Conservation (phyloP, 1,140 invertebrate genomes). For the Drosophila gunungcola region DNA sequence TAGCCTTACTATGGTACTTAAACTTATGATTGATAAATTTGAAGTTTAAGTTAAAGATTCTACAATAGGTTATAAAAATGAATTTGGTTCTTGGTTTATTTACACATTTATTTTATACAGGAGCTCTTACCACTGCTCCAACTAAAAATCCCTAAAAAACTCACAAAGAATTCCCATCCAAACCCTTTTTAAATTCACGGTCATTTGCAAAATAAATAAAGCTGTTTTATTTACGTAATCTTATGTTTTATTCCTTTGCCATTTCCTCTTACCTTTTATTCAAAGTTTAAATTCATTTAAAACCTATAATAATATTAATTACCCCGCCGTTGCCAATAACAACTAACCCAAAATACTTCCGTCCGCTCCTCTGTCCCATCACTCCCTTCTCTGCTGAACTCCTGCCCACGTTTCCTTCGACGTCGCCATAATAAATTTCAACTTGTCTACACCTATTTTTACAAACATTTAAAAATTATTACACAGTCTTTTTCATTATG, state of each 20-base stretch:
- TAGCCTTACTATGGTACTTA: no score
- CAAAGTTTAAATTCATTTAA: constrained; percentile 9
- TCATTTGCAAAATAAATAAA: not conserved
- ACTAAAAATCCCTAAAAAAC: no score
- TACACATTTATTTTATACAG: no score
- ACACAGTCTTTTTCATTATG: constrained; percentile 82
- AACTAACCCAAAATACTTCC: constrained; percentile 40
- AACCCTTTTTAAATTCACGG: no score
- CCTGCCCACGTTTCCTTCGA: constrained; percentile 50
- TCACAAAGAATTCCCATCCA: no score
- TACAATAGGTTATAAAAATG: no score
- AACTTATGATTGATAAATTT: no score
- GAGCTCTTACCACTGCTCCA: no score
- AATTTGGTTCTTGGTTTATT: no score
- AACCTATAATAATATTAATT: constrained; percentile 13
- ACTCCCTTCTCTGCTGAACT: not conserved
- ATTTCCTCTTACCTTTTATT: not conserved
- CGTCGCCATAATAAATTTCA: constrained; percentile 80
- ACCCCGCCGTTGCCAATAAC: constrained; percentile 11
- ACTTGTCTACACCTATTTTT: constrained; percentile 83
- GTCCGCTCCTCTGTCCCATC: constrained; percentile 8
- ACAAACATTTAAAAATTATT: constrained; percentile 84
- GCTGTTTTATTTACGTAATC: not conserved
- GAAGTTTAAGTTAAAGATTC: no score
- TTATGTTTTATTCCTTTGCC: not conserved